Percentiles rank a stretch among this genome's conserved stretches.
Conservation (phyloP, 2,113 vertebrate species). For the Agapornis roseicollis region DNA sequence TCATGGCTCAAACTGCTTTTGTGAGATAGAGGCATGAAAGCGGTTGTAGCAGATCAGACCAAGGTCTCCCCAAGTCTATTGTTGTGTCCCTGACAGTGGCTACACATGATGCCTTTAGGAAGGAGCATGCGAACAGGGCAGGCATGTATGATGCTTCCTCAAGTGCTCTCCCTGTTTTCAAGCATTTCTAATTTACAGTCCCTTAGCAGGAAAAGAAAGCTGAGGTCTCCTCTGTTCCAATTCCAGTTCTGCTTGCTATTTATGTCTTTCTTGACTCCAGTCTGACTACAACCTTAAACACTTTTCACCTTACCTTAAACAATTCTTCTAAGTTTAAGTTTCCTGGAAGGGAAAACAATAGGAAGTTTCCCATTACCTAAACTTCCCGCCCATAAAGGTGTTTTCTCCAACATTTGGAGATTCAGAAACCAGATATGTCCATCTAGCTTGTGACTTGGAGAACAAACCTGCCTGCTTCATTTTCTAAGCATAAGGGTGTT, state of each 20-base stretch:
- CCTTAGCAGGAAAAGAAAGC: background rate
- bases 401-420: too few relatives aligned
- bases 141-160: background rate
- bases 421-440: too few relatives aligned
- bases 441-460: too few relatives aligned
- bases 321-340: too few relatives aligned
- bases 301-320: too few relatives aligned
- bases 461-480: too few relatives aligned
- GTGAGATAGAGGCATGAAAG: background rate
- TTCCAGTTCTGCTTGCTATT: background rate
- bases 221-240: too few relatives aligned
- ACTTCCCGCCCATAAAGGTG: too few relatives aligned
- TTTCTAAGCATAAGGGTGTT: too few relatives aligned
- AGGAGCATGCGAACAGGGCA: background rate
- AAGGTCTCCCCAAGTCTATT: background rate
- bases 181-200: background rate
- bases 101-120: background rate
- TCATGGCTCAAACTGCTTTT: background rate
- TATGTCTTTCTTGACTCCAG: background rate
- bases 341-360: too few relatives aligned
- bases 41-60: background rate
- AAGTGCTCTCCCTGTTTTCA: background rate
- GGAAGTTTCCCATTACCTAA: too few relatives aligned
- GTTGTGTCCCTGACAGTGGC: background rate
- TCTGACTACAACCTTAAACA: too few relatives aligned